Percentiles rank a stretch among this genome's conserved stretches.
These are phyloP conservation scores for Crotalus viridis DNA, from an alignment of 2,113 vertebrate genomes.

Conservation along the genomic window DNA sequence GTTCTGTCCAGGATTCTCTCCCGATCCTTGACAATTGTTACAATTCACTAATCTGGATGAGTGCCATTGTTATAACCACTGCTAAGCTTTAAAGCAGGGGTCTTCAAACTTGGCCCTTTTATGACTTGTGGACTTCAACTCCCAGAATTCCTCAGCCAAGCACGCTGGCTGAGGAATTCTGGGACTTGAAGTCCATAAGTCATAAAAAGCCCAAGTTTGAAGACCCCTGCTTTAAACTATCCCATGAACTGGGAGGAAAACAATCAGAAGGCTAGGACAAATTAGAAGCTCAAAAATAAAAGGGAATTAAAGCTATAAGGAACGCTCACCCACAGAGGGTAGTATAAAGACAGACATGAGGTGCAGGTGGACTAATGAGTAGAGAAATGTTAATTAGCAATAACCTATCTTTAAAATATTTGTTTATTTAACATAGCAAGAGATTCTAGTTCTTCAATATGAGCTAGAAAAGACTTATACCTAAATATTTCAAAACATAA, in stretches of 20 bases:
- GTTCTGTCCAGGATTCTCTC: neutral
- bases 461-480: neutral
- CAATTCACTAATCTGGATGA: too few relatives aligned
- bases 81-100: too few relatives aligned
- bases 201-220: too few relatives aligned
- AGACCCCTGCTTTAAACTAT: neutral
- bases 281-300: neutral
- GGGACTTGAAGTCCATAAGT: too few relatives aligned
- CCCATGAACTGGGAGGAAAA: neutral
- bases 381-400: neutral
- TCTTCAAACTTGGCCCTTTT: too few relatives aligned
- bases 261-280: neutral
- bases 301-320: neutral
- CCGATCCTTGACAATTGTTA: too few relatives aligned
- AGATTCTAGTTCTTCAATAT: too few relatives aligned
- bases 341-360: neutral
- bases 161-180: too few relatives aligned
- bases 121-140: too few relatives aligned
- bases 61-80: neutral
- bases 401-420: neutral
- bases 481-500: neutral
- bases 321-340: neutral
- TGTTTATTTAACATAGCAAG: neutral
- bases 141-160: too few relatives aligned
- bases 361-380: neutral